Percentiles rank a stretch among this genome's conserved stretches.
These are phyloP conservation scores for Karalla daura DNA, from an alignment of 2,797 vertebrate genomes.

Conservation along the genomic window DNA sequence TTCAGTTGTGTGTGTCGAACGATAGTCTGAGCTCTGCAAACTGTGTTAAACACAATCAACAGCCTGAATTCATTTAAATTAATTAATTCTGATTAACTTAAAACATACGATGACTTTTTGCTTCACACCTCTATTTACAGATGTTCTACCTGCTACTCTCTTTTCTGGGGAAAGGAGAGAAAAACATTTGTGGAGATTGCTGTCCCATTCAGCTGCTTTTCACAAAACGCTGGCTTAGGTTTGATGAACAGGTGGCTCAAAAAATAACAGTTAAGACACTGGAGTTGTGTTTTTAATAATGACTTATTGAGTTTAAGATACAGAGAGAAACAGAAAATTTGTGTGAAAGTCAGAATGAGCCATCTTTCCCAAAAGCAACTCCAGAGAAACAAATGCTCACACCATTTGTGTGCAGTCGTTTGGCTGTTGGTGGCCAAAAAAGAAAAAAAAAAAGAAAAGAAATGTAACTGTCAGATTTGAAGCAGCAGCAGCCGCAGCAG, in stretches of 20 bases:
- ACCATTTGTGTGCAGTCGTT: background rate
- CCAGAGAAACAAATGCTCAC: background rate
- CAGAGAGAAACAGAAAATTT: background rate
- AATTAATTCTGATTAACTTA: too few relatives aligned
- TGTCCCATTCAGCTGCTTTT: background rate
- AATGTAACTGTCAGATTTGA: slow-evolving; percentile 17
- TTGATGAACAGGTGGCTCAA: background rate
- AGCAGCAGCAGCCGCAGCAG: too few relatives aligned
- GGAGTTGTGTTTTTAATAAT: background rate
- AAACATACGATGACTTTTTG: background rate
- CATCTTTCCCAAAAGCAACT: slow-evolving; percentile 5
- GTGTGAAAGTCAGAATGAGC: slow-evolving; percentile 1
- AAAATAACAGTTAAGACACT: background rate
- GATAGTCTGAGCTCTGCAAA: background rate
- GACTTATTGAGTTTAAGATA: background rate
- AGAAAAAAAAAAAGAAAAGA: slow-evolving; percentile 10
- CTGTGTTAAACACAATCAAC: background rate
- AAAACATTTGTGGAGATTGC: background rate
- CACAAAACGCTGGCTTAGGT: background rate
- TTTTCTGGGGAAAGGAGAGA: background rate
- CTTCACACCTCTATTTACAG: background rate
- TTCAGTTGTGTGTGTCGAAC: background rate
- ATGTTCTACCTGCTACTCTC: background rate
- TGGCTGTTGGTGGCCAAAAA: slow-evolving; percentile 23
- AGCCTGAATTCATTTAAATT: background rate